Percentiles rank a stretch among this genome's conserved stretches.
Evolutionary conservation across 2,888 invertebrate species (phyloP).

Genomic region (Dryocosmus kuriphilus): DNA sequence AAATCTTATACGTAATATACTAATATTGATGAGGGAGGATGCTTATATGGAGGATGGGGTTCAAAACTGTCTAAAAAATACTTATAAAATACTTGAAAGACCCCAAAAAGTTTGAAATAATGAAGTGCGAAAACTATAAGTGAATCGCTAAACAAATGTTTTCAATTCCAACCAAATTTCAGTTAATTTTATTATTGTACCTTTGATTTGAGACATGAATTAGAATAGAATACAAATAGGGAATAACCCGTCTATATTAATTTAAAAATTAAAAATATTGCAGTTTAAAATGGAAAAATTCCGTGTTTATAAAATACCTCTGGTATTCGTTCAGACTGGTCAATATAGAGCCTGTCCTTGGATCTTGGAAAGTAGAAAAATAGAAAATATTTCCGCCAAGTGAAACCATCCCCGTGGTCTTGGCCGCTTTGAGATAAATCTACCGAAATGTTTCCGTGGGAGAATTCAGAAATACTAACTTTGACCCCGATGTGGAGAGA

Average conservation of each 20-base stretch:
- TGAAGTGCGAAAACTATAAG: too few species aligned
- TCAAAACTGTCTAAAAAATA: too few species aligned
- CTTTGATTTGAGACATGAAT: not conserved
- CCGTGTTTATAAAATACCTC: not conserved
- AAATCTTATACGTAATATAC: too few species aligned
- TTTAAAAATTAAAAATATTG: not conserved
- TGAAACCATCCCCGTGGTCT: constrained; percentile 16
- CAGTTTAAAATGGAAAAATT: not conserved
- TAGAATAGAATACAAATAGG: not conserved
- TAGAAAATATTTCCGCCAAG: constrained; percentile 31
- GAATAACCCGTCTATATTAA: not conserved
- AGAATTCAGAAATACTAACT: constrained; percentile 40
- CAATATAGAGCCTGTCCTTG: constrained; percentile 27
- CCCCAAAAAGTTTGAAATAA: too few species aligned
- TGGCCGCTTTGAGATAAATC: constrained; percentile 37
- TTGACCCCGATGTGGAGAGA: constrained; percentile 27
- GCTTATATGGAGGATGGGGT: too few species aligned
- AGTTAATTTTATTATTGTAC: too few species aligned
- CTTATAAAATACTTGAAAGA: too few species aligned
- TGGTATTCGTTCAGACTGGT: not conserved
- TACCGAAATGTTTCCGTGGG: constrained; percentile 26
- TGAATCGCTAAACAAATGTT: too few species aligned
- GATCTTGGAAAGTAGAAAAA: constrained; percentile 29
- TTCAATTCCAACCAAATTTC: too few species aligned
- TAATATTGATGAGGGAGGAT: too few species aligned